Evolutionary conservation across 2,797 vertebrate genomes (phyloP), one percentile per base, ranked within the genome.

Genomic region (Lindbergichthys nudifrons): DNA sequence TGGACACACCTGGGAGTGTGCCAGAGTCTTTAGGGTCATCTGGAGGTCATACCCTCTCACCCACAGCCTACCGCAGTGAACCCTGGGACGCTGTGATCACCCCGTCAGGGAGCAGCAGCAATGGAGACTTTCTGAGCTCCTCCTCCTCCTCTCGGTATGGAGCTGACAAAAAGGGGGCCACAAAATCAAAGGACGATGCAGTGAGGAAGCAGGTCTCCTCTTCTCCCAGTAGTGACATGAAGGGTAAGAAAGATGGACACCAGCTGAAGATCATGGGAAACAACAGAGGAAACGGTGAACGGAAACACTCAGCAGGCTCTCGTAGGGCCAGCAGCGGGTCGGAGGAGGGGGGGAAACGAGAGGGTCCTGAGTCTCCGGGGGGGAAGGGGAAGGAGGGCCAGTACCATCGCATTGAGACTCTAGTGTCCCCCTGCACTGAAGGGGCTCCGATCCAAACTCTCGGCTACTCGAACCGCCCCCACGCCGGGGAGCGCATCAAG

Each of bases 401-500:
- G 79, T 98, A 96, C 86, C 95, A 96, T 71, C 93, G 96, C 39
- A 99, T 99, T 16, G 96, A 99, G 89, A 98, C 98, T 1, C 92
- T 97, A 0, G 97, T 99, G 52, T 97, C 97, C 0, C 86, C 92
- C 54, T 93, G 92, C 77, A 87, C 87, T 0, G 94, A 95, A 57
- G 94, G 92, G 41, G 96, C 96, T 1, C 96, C 96, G 19, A 96
- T 97, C 57, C 96, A 98, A 68, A 96, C 97, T 1, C 79, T 98
- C 78, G 95, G 96, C 0, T 98, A 97, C 86, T 92, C 93, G 1
- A 96, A 94, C 78, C 86, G 96, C 16, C 94, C 95, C 1, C 94
- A 95, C 71, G 86, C 96, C 0, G 97, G 97, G 15, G 97, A 98
- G 64, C 96, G 97, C 0, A 99, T 99, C 85, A 97, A 98, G 94